Evolutionary conservation across 2,888 invertebrate genomes (phyloP), one percentile per base, ranked within the genome.

Genomic region (Megalurothrips usitatus): DNA sequence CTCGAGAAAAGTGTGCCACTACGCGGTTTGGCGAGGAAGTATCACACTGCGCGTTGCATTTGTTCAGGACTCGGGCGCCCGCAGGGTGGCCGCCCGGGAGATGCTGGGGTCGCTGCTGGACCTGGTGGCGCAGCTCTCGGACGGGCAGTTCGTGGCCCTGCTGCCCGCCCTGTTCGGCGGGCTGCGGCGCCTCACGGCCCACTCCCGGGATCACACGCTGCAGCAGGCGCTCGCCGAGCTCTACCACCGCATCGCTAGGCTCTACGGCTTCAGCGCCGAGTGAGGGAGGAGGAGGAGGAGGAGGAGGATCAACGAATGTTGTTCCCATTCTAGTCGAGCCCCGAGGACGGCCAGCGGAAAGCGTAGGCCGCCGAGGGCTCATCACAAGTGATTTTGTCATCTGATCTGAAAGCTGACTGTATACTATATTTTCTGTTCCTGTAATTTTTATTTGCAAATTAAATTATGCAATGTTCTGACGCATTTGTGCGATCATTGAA

Each of bases 31-130:
- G n/a, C n/a, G n/a, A n/a, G n/a, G n/a, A n/a, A 52, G 17, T 52
- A 58, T 58, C 14, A 2, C 58, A 1, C 49, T 84, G 17, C 79
- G 19, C 34, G 34, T 79, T 79, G n/a, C 19, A 47, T 34, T 6
- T 58, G 58, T 17, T 17, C 88, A 94, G 93, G 94, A 97, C 86
- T 92, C 93, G 81, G 96, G 96, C 85, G 95, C 96, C 26, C 85
- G 68, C 23, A 94, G 94, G 86, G 90, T 94, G 82, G 91, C 92
- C 81, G 94, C 96, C 28, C 92, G 96, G 89, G 96, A 97, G 87
- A 92, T 96, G 84, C 90, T 97, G 84, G 93, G 94, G 86, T 94
- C 95, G 34, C 93, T 95, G 83, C 91, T 97, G 86, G 96, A 96
- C 86, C 89, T 96, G 84, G 83, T 86, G 52, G 85, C 85, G 75